Evolutionary conservation across 2,888 invertebrate genomes (phyloP), one percentile per base, ranked within the genome.

Genomic region (Chalcis sispes): DNA sequence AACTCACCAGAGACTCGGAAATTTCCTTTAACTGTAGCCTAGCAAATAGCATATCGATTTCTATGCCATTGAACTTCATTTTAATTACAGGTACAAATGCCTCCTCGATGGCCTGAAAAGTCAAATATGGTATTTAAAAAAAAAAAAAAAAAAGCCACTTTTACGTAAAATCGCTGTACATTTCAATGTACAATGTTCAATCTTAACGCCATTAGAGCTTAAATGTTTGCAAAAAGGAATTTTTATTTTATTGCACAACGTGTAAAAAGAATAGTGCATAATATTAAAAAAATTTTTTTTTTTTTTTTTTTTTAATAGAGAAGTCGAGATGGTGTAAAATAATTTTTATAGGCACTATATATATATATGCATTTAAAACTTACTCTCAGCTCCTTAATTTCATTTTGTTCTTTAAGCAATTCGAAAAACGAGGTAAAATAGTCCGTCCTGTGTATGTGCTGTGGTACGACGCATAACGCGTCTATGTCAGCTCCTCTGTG

Each of bases 31-130:
- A 91, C 40, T 97, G 95, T 78, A 99, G 90, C 78, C 97, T 92
- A 0, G 99, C 98, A 90, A 99, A 99, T 79, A 99, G 90, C 93
- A 99, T 94, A 91, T 99, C 99, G 81, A 99, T 97, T 91, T 99
- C 99, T 81, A 99, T 98, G 36, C 96, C 97, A 90, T 97, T 96
- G 89, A 98, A 99, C 87, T 96, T 96, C 96, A 99, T 97, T 90
- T 99, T 99, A 80, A 99, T 98, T 5, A 99, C 98, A 1, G 99
- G 99, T 80, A 99, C 99, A 89, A 95, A 99, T 0, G 99, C 99
- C 87, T 98, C 98, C 89, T 98, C 98, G 0, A 99, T 98, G 1
- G 97, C 95, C 74, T 74, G 36, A 36, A 36, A 36, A 36, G 10
- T 36, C 36, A 36, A 7, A 7, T 36, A 36, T 36, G 10, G 10